Evolutionary conservation across 37 sponge, comb jelly and placozoan genomes (phyloP).

Genomic region (Diacarnus erythraeanus): DNA sequence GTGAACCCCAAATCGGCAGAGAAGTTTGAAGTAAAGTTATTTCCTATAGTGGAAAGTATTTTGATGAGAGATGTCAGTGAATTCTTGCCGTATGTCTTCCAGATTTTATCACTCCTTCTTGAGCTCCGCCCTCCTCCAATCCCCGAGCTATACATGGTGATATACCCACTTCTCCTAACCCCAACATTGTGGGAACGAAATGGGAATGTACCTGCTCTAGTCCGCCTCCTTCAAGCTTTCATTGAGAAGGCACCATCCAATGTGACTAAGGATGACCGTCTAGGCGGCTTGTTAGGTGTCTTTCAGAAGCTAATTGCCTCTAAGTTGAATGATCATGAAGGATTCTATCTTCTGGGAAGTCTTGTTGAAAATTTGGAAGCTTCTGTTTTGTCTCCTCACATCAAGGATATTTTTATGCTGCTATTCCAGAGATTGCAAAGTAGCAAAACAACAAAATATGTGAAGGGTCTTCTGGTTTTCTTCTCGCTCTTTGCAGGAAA

Average conservation of each 20-base stretch:
- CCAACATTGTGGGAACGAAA: slow-evolving; percentile 95
- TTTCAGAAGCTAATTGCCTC: slow-evolving; percentile 99
- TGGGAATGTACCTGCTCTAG: slow-evolving; percentile 95
- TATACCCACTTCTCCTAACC: slow-evolving; percentile 86
- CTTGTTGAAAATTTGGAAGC: slow-evolving; percentile 76
- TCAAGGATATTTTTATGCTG: slow-evolving; percentile 83
- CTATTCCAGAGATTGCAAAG: slow-evolving; percentile 93
- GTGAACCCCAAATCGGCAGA: slow-evolving; percentile 33
- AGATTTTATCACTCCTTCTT: slow-evolving; percentile 91
- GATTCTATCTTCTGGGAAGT: slow-evolving; percentile 89
- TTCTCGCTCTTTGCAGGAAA: slow-evolving; percentile 88
- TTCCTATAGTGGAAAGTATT: slow-evolving; percentile 89
- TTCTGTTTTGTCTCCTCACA: slow-evolving; percentile 39
- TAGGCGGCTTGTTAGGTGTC: slow-evolving; percentile 73
- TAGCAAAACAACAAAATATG: slow-evolving; percentile 93
- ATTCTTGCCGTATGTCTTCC: slow-evolving; percentile 96
- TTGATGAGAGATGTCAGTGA: slow-evolving; percentile 85
- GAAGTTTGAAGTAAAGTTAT: slow-evolving; percentile 77
- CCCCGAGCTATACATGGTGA: slow-evolving; percentile 82
- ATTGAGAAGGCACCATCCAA: slow-evolving; percentile 68
- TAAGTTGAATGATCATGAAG: slow-evolving; percentile 93
- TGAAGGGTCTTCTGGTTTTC: slow-evolving; percentile 91
- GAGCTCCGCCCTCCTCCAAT: slow-evolving; percentile 91
- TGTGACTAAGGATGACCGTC: slow-evolving; percentile 43
- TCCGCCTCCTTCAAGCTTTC: slow-evolving; percentile 92